Conservation (phyloP, 2,797 vertebrate genomes). For the Morus bassanus region DNA sequence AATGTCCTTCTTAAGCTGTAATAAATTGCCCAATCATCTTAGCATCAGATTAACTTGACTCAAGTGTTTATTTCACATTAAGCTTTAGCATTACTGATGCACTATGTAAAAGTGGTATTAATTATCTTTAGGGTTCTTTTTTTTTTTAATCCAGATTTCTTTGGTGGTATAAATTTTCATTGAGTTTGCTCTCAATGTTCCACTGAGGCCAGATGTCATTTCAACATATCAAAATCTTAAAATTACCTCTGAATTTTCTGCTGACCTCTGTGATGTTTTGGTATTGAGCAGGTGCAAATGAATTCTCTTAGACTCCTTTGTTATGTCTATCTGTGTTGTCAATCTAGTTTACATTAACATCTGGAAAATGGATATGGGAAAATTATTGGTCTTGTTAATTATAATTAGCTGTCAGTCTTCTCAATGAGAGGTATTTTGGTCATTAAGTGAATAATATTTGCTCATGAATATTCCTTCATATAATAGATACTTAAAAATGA, state of each 20-base stretch:
- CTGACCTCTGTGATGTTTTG: conserved; percentile 55
- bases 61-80: conserved; percentile 72
- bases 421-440: conserved; percentile 34
- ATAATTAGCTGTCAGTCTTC: conserved; percentile 64
- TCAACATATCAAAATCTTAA: conserved; percentile 52
- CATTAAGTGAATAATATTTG: conserved; percentile 18
- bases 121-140: conserved; percentile 6
- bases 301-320: conserved; percentile 46
- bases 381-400: conserved; percentile 61
- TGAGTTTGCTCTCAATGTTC: conserved; percentile 33
- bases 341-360: conserved; percentile 35
- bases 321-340: conserved; percentile 57
- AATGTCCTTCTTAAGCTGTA: conserved; percentile 61
- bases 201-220: conserved; percentile 25
- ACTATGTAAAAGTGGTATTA: conserved; percentile 58
- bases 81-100: conserved; percentile 49
- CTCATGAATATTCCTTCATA: conserved; percentile 40
- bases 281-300: conserved; percentile 46
- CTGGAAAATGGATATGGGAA: conserved; percentile 54
- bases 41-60: conserved; percentile 68
- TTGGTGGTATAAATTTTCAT: conserved; percentile 13
- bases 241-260: conserved; percentile 53
- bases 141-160: not conserved
- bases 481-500: not conserved
- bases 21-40: conserved; percentile 70